Evolutionary conservation across 2,888 invertebrate genomes (phyloP), one percentile per base, ranked within the genome.

Genomic region (Callyntrura sp.): DNA sequence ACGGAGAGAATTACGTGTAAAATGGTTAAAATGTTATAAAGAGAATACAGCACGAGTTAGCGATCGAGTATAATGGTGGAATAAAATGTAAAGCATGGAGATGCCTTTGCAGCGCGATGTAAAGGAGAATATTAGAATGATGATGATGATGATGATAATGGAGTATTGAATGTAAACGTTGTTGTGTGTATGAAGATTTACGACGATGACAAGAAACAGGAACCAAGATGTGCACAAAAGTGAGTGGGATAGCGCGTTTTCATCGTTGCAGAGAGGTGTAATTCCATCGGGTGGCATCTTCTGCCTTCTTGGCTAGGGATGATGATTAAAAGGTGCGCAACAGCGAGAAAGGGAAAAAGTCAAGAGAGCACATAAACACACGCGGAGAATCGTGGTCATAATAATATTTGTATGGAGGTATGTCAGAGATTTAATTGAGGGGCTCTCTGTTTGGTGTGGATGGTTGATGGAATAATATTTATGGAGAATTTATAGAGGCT

Each of bases 271-370:
- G 12, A 14, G n/a, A 51, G n/a, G n/a, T 14, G 23, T 62, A 62
- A 62, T 62, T 62, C 62, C 20, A 62, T 62, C 20, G 20, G 20
- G 62, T 62, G 20, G 62, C 62, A 62, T 62, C 62, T 62, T 62
- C 62, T 62, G 62, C 62, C 62, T 35, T 35, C 2, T 62, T 62
- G 23, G 25, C 62, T 25, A 62, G 23, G n/a, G n/a, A n/a, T 62
- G 62, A 62, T 62, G n/a, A 62, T 14, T 51, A 62, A 60, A 62
- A 62, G 62, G 62, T 62, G 62, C 25, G 62, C 62, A 62, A 9
- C 25, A 62, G 25, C 25, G n/a, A 35, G 35, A 35, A 6, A 35
- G 35, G 35, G 35, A 35, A 6, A 35, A 6, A 35, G 35, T 2
- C 35, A 35, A 35, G 35, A 6, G 35, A 35, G 62, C 25, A 25